These are phyloP conservation scores for Anniella stebbinsi DNA, from an alignment of 2,797 vertebrate genomes.

Conservation along the genomic window DNA sequence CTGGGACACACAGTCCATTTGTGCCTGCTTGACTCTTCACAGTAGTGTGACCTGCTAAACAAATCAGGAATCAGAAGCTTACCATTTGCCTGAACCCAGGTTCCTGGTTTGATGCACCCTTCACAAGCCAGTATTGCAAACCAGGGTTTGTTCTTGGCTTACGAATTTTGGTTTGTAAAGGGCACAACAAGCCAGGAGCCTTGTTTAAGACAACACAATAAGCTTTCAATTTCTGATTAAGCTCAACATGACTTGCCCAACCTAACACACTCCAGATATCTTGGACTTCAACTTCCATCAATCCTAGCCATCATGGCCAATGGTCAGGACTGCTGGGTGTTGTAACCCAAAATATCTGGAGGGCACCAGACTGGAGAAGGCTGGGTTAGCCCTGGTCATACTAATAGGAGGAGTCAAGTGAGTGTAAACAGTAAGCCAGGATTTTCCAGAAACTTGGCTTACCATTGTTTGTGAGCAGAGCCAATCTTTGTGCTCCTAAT, in stretches of 20 bases:
- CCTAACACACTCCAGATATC: no score
- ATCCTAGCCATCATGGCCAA: no score
- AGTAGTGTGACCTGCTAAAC: neutral
- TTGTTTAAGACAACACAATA: no score
- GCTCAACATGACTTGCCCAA: no score
- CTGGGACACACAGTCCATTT: neutral
- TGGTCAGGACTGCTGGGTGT: no score
- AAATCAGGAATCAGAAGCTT: neutral
- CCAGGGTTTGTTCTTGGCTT: neutral
- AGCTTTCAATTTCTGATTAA: no score
- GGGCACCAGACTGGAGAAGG: no score
- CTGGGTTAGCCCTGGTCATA: no score
- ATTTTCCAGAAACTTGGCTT: neutral
- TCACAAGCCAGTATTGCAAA: neutral
- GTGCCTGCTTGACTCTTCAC: neutral
- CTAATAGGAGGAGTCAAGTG: neutral
- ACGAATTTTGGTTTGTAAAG: neutral
- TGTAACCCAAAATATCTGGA: no score
- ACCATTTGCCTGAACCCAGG: neutral
- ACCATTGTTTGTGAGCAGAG: neutral
- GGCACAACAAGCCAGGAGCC: no score
- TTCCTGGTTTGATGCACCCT: neutral
- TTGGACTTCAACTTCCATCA: no score
- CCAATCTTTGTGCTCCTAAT: neutral
- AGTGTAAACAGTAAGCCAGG: neutral